Percentiles rank a stretch among this genome's conserved stretches.
Conservation (phyloP, 2,888 invertebrate species). For the Ctenicera cuprea region DNA sequence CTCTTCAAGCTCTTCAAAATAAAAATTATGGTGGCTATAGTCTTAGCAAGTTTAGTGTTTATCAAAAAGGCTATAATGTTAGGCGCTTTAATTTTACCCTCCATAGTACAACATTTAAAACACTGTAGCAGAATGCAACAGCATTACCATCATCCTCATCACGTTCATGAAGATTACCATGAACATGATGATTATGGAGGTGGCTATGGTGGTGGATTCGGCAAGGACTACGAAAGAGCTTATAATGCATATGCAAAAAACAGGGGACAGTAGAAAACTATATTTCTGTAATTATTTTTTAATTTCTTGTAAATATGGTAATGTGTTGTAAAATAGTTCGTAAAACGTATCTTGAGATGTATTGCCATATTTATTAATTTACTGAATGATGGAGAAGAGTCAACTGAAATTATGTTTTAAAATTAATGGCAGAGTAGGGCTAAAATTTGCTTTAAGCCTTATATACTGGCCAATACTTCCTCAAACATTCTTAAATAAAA, state of each 20-base stretch:
- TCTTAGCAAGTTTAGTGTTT: constrained; percentile 78
- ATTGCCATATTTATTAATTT: no score
- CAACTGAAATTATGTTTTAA: no score
- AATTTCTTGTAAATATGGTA: constrained; percentile 3
- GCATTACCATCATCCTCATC: constrained; percentile 70
- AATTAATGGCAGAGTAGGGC: no score
- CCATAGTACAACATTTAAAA: constrained; percentile 71
- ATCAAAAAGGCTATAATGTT: constrained; percentile 81
- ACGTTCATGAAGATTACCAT: constrained; percentile 59
- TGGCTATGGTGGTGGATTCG: constrained; percentile 47
- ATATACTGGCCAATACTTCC: no score
- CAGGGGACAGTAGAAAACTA: neutral
- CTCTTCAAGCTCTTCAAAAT: constrained; percentile 75
- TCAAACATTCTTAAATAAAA: no score
- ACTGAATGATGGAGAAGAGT: no score
- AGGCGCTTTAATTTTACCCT: constrained; percentile 78
- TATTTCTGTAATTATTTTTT: neutral
- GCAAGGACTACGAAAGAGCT: constrained; percentile 47
- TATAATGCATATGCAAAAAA: constrained; percentile 42
- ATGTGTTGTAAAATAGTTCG: no score
- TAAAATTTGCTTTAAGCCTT: no score
- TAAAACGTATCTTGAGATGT: no score
- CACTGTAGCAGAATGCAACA: constrained; percentile 70
- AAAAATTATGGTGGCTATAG: constrained; percentile 78
- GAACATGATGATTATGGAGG: constrained; percentile 63